Conservation (phyloP, 2,797 vertebrate genomes). For the Anas georgica region DNA sequence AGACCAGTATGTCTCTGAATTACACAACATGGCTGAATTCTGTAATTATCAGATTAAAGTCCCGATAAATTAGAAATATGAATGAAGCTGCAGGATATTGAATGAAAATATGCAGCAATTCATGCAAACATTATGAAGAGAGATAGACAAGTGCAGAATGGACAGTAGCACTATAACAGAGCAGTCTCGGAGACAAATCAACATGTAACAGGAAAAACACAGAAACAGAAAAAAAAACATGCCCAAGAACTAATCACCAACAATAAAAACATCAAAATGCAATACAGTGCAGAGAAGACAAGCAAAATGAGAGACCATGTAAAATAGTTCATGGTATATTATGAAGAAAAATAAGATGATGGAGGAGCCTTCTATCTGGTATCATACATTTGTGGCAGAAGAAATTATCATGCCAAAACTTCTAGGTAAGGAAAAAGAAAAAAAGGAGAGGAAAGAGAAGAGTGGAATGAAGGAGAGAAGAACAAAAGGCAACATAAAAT, state of each 20-base stretch:
- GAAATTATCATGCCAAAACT: not conserved
- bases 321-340: not conserved
- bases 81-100: not conserved
- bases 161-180: not conserved
- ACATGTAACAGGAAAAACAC: not conserved
- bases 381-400: not conserved
- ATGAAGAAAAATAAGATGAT: not conserved
- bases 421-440: not conserved
- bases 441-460: not conserved
- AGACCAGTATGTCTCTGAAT: not conserved
- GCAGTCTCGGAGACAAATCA: not conserved
- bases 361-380: not conserved
- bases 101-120: not conserved
- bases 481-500: not conserved
- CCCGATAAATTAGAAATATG: not conserved
- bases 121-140: not conserved
- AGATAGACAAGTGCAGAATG: not conserved
- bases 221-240: not conserved
- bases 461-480: not conserved
- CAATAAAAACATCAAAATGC: not conserved
- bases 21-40: not conserved
- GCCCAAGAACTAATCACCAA: not conserved
- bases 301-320: not conserved
- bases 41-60: not conserved
- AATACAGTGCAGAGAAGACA: not conserved